These are phyloP conservation scores for Microcebus jonahi DNA, from an alignment of 2,113 vertebrate species.

Conservation along the genomic window DNA sequence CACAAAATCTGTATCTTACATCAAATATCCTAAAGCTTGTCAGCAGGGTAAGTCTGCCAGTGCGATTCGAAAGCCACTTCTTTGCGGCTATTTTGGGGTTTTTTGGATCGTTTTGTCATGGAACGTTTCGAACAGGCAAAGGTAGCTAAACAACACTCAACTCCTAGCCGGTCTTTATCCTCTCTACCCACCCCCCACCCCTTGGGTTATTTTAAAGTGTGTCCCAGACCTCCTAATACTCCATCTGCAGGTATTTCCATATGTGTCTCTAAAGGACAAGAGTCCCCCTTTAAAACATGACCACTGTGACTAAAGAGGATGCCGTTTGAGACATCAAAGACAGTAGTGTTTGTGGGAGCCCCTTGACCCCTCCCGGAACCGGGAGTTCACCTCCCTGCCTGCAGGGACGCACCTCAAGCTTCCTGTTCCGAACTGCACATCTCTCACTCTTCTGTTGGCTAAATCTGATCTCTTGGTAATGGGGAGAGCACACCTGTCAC, in stretches of 20 bases:
- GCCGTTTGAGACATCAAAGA: not conserved
- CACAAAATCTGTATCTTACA: conserved; percentile 98
- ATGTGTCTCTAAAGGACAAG: not conserved
- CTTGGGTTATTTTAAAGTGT: not conserved
- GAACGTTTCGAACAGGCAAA: not conserved
- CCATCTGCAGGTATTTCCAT: fast-evolving
- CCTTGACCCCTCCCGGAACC: fast-evolving
- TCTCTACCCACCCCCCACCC: too few relatives aligned
- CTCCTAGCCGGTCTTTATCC: fast-evolving
- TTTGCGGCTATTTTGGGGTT: too few relatives aligned
- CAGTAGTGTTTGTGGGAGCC: fast-evolving
- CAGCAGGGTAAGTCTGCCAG: conserved; percentile 91
- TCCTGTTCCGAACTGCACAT: fast-evolving
- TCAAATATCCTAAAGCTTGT: conserved; percentile 98
- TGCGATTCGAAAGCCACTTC: fast-evolving
- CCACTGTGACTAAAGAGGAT: fast-evolving
- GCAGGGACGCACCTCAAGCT: fast-evolving
- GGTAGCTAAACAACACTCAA: fast-evolving
- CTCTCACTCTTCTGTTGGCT: not conserved
- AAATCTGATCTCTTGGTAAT: not conserved
- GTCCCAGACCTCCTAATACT: fast-evolving
- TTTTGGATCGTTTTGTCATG: too few relatives aligned
- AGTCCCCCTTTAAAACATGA: not conserved
- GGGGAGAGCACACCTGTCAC: not conserved
- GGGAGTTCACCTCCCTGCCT: not conserved